A percentile compares a stretch with the other conserved stretches of the same genome.
Conservation (phyloP, 2,888 invertebrate species). For the Drosophila paranaensis region DNA sequence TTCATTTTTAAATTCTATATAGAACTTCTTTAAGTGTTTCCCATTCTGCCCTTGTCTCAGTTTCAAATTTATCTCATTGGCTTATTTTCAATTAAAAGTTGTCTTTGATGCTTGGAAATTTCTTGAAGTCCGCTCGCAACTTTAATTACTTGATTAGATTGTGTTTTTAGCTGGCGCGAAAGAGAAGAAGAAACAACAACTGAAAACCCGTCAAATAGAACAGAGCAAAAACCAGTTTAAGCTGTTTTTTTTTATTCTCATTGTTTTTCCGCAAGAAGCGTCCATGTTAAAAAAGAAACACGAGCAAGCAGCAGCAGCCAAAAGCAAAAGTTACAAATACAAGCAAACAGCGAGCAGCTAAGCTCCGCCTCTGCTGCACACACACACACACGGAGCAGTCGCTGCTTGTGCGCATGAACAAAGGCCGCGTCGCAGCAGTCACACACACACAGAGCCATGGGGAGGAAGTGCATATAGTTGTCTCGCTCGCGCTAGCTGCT, state of each 20-base stretch:
- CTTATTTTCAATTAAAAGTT: constrained; percentile 49
- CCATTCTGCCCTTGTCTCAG: neutral
- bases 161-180: constrained; percentile 25
- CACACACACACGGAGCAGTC: neutral
- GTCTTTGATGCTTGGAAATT: constrained; percentile 20
- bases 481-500: constrained; percentile 55
- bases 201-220: constrained; percentile 54
- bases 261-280: constrained; percentile 30
- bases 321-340: constrained; percentile 52
- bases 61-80: constrained; percentile 8
- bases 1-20: no score
- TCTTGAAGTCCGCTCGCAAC: constrained; percentile 36
- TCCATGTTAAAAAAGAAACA: constrained; percentile 51
- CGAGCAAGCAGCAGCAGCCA: constrained; percentile 21
- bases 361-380: constrained; percentile 44
- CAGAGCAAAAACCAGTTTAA: constrained; percentile 54
- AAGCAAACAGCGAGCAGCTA: constrained; percentile 29
- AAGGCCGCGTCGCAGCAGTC: constrained; percentile 43
- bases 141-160: constrained; percentile 62
- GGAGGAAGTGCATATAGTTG: constrained; percentile 50
- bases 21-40: neutral
- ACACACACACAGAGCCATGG: neutral
- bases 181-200: constrained; percentile 8
- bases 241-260: constrained; percentile 14
- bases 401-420: constrained; percentile 54